A percentile compares a stretch with the other conserved stretches of the same genome.
phyloP scores from a whole-genome alignment of 1,140 invertebrate genomes.

The Portunus trituberculatus region DNA sequence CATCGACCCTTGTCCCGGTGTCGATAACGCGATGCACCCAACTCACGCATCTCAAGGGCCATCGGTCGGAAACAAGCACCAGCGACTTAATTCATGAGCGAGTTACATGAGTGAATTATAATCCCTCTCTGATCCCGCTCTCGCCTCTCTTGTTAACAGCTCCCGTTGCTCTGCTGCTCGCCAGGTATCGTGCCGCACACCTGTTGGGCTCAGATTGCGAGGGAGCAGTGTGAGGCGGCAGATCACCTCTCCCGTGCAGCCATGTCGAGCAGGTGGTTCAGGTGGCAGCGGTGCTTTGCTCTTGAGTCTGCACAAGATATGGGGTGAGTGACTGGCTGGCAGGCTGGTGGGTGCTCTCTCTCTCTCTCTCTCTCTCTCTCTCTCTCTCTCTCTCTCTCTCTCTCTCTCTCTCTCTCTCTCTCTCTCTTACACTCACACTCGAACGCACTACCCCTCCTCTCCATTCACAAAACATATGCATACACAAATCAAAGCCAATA shows the following conservation, averaged over 20 bases:
- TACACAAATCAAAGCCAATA: background rate
- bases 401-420: background rate
- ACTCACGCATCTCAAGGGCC: too few relatives aligned
- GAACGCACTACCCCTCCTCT: too few relatives aligned
- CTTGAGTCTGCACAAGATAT: background rate
- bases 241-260: too few relatives aligned
- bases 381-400: too few relatives aligned
- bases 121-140: too few relatives aligned
- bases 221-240: background rate
- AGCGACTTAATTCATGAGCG: too few relatives aligned
- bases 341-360: background rate
- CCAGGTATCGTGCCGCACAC: background rate
- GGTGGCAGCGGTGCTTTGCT: background rate
- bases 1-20: too few relatives aligned
- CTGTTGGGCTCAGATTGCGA: background rate
- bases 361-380: conserved; percentile 6
- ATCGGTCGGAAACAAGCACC: too few relatives aligned
- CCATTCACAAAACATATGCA: background rate
- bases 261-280: background rate
- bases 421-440: background rate
- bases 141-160: too few relatives aligned
- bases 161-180: background rate
- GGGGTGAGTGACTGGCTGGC: background rate
- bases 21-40: too few relatives aligned
- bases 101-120: too few relatives aligned